These are phyloP conservation scores for Leptinotarsa tumamoca DNA, from an alignment of 2,888 invertebrate species.

Conservation along the genomic window DNA sequence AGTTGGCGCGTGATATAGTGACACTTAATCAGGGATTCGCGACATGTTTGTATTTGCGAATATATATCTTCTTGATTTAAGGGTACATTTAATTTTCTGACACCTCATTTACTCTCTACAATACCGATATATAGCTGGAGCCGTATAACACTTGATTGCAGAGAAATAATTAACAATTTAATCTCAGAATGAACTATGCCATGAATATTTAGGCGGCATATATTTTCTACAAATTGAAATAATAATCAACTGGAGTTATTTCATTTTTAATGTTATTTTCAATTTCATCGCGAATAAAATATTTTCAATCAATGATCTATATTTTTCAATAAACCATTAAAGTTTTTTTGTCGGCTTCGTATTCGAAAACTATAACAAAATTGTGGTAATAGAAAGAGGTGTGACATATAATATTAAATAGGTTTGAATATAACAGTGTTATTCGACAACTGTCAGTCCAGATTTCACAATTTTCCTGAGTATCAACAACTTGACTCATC, in stretches of 20 bases:
- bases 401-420: too few species aligned
- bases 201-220: neutral
- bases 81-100: constrained; percentile 45
- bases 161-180: constrained; percentile 44
- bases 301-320: neutral
- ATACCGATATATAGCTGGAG: constrained; percentile 30
- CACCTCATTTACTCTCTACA: constrained; percentile 48
- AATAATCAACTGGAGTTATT: neutral
- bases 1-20: constrained; percentile 1
- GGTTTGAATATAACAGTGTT: too few species aligned
- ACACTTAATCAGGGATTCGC: constrained; percentile 28
- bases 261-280: neutral
- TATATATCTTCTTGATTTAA: constrained; percentile 46
- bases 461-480: too few species aligned
- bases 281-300: too few species aligned
- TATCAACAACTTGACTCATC: too few species aligned
- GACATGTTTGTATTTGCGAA: constrained; percentile 31
- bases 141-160: constrained; percentile 33
- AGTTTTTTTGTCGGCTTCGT: too few species aligned
- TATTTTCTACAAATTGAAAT: neutral
- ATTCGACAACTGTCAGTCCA: too few species aligned
- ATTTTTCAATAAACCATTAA: too few species aligned
- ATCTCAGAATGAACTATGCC: constrained; percentile 4
- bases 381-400: too few species aligned
- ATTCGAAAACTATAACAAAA: too few species aligned